Conservation (phyloP, 2,888 invertebrate species). For the Agrochola circellaris region DNA sequence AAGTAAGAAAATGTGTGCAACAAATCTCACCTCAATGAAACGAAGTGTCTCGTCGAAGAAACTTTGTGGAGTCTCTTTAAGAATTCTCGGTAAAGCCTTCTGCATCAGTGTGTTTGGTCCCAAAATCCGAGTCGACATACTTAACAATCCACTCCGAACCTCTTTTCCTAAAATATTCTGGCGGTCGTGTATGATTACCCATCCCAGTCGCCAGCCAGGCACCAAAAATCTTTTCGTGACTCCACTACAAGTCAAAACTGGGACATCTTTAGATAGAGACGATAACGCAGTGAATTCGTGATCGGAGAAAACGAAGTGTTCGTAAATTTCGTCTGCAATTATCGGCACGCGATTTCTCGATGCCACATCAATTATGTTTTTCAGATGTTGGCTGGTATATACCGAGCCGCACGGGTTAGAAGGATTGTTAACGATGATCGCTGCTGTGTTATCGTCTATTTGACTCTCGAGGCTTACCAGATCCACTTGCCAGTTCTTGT, state of each 20-base stretch:
- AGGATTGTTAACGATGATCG: constrained; percentile 98
- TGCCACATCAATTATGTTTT: constrained; percentile 95
- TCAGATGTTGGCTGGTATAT: constrained; percentile 94
- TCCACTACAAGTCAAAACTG: constrained; percentile 98
- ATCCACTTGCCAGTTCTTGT: constrained; percentile 96
- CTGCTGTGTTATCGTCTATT: constrained; percentile 97
- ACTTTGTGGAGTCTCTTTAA: constrained; percentile 94
- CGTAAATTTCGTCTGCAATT: constrained; percentile 99
- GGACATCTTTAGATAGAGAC: constrained; percentile 95
- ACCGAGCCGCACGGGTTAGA: constrained; percentile 99
- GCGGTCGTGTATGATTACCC: constrained; percentile 98
- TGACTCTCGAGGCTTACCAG: constrained; percentile 95
- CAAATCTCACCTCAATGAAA: constrained; percentile 81
- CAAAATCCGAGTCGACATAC: constrained; percentile 96
- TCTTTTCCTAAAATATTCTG: constrained; percentile 91
- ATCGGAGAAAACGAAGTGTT: constrained; percentile 97
- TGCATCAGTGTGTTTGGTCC: constrained; percentile 97
- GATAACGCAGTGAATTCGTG: constrained; percentile 95
- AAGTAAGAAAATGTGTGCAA: neutral
- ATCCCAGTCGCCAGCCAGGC: constrained; percentile 99
- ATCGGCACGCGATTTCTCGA: constrained; percentile 95
- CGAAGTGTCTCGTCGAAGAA: constrained; percentile 94
- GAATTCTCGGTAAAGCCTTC: constrained; percentile 96
- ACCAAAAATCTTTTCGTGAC: constrained; percentile 98
- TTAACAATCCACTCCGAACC: constrained; percentile 86